phyloP scores from a whole-genome alignment of 2,888 invertebrate species.

The Hypselothyrea guttata region DNA sequence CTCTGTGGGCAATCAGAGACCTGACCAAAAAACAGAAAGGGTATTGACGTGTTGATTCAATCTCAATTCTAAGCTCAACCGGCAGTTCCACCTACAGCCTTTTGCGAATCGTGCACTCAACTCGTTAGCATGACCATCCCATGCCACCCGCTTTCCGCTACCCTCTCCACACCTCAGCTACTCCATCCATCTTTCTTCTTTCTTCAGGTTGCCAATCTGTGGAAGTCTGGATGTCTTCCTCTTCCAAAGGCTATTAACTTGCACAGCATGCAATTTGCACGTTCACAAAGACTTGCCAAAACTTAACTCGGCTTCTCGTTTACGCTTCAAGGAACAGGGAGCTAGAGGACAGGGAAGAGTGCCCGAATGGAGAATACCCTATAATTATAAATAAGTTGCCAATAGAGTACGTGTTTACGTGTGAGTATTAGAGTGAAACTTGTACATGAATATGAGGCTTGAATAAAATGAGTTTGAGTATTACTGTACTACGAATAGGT shows the following conservation, averaged over 20 bases:
- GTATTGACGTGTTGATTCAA: constrained; percentile 25
- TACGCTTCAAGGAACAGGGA: constrained; percentile 49
- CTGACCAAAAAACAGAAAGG: neutral
- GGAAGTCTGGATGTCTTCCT: constrained; percentile 12
- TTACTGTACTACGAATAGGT: neutral
- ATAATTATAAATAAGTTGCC: too few relatives aligned
- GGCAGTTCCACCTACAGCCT: neutral
- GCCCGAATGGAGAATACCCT: neutral
- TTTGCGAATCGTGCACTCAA: constrained; percentile 29
- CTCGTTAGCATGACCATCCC: constrained; percentile 62
- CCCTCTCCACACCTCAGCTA: neutral
- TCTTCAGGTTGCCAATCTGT: constrained; percentile 11
- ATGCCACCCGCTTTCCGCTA: neutral
- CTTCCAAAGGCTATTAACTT: constrained; percentile 60
- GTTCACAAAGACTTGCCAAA: constrained; percentile 70
- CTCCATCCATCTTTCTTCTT: neutral
- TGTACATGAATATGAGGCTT: too few relatives aligned
- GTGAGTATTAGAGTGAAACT: neutral
- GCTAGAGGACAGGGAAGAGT: constrained; percentile 6
- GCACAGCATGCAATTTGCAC: constrained; percentile 73
- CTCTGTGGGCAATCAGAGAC: constrained; percentile 1
- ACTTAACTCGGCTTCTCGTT: constrained; percentile 62
- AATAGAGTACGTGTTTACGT: too few relatives aligned
- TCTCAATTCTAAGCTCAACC: constrained; percentile 15
- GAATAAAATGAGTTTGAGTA: too few relatives aligned